These are phyloP conservation scores for Nothoprocta perdicaria DNA, from an alignment of 2,113 vertebrate species.

Conservation along the genomic window DNA sequence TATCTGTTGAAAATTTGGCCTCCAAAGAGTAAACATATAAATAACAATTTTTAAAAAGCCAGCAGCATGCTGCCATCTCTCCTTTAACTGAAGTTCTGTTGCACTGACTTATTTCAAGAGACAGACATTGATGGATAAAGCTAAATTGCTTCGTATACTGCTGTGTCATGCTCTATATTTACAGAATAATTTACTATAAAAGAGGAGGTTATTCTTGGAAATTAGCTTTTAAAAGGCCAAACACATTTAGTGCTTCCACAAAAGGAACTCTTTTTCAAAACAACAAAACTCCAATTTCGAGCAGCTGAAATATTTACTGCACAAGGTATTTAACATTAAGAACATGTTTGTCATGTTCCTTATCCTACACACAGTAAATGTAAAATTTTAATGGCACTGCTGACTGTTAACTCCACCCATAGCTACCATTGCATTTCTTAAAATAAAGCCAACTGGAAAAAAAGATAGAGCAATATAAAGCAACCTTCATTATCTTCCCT, in stretches of 20 bases:
- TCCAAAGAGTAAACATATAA: not conserved
- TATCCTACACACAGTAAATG: not conserved
- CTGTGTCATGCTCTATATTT: conserved; percentile 52
- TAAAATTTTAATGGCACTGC: not conserved
- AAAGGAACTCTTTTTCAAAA: conserved; percentile 23
- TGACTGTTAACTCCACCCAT: not conserved
- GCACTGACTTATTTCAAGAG: conserved; percentile 16
- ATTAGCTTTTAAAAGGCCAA: conserved; percentile 47
- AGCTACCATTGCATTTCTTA: conserved; percentile 20
- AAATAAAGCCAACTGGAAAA: conserved; percentile 49
- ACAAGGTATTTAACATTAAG: not conserved
- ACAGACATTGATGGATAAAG: conserved; percentile 27
- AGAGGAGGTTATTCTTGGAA: conserved; percentile 41
- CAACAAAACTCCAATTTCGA: not conserved
- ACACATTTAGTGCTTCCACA: not conserved
- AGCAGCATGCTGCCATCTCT: not conserved
- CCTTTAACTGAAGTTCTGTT: not conserved
- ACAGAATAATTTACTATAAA: conserved; percentile 59
- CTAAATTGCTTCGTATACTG: conserved; percentile 7
- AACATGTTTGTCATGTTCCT: not conserved
- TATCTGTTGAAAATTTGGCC: not conserved
- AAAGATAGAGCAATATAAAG: conserved; percentile 41
- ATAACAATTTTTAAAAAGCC: not conserved
- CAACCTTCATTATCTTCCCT: conserved; percentile 55
- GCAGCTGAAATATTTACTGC: not conserved